Conservation (phyloP, 2,797 vertebrate species). For the Aerospiza tachiro region DNA sequence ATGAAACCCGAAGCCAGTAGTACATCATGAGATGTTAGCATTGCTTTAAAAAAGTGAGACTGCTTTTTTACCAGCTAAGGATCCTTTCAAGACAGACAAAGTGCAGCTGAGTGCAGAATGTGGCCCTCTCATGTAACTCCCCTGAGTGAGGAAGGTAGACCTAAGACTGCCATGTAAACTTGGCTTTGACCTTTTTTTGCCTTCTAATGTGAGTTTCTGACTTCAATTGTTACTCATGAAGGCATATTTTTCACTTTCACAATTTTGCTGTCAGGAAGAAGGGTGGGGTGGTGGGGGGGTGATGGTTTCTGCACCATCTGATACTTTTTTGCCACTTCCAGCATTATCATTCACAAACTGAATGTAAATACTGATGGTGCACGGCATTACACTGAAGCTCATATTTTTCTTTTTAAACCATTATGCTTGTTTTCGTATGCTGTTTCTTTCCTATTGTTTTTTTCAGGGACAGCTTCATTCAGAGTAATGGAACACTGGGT, state of each 20-base stretch:
- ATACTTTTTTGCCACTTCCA: background rate
- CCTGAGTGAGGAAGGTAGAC: background rate
- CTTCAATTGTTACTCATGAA: background rate
- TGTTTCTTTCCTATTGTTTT: conserved; percentile 53
- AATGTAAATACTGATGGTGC: background rate
- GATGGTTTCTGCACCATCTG: background rate
- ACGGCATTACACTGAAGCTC: background rate
- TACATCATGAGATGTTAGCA: background rate
- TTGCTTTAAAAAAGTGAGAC: background rate
- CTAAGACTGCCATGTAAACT: background rate
- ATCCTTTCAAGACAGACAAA: background rate
- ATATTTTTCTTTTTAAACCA: background rate
- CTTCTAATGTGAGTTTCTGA: background rate
- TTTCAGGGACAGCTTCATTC: conserved; percentile 65
- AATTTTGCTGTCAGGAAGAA: background rate
- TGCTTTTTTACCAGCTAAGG: background rate
- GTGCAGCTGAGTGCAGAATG: background rate
- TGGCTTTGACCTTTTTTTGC: background rate
- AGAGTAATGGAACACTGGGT: conserved; percentile 70
- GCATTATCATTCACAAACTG: background rate
- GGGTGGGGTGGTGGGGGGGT: fast-evolving
- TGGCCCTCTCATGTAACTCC: background rate
- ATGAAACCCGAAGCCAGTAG: background rate
- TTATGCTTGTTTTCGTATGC: background rate
- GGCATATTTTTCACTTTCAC: background rate